A percentile compares a stretch with the other conserved stretches of the same genome.
phyloP scores from a whole-genome alignment of 2,113 vertebrate genomes.

The Oryzias curvinotus region DNA sequence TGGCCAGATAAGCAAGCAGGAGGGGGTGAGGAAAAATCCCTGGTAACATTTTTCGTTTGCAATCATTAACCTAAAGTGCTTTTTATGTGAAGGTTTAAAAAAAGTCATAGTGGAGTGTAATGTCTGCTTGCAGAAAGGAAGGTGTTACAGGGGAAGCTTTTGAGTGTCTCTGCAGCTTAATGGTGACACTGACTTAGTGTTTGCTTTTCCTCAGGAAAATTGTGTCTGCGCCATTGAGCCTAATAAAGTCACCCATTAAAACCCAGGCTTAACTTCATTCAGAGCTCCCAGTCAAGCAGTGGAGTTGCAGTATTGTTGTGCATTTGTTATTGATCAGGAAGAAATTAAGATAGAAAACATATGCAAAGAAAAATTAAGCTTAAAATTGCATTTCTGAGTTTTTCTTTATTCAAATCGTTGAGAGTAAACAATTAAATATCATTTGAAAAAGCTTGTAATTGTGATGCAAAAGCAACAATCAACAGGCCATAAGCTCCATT shows the following conservation, averaged over 20 bases:
- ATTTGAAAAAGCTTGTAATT: too few species aligned
- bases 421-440: too few species aligned
- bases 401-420: too few species aligned
- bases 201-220: constrained; percentile 31
- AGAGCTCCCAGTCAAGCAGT: constrained; percentile 5
- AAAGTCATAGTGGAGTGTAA: constrained; percentile 5
- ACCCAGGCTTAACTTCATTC: constrained; percentile 31
- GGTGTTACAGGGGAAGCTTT: constrained; percentile 17
- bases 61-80: not conserved
- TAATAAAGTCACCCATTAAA: constrained; percentile 32
- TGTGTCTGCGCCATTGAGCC: constrained; percentile 15
- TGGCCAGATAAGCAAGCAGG: too few species aligned
- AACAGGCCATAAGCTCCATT: too few species aligned
- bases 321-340: not conserved
- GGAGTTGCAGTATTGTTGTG: not conserved
- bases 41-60: not conserved
- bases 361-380: too few species aligned
- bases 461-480: too few species aligned
- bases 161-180: constrained; percentile 18
- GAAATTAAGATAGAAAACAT: too few species aligned
- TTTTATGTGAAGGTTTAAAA: constrained; percentile 8
- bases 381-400: too few species aligned
- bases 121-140: constrained; percentile 19
- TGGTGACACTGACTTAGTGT: constrained; percentile 2
- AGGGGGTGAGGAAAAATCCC: not conserved